phyloP scores from a whole-genome alignment of 2,888 invertebrate species.

The Aphidoletes aphidimyza region DNA sequence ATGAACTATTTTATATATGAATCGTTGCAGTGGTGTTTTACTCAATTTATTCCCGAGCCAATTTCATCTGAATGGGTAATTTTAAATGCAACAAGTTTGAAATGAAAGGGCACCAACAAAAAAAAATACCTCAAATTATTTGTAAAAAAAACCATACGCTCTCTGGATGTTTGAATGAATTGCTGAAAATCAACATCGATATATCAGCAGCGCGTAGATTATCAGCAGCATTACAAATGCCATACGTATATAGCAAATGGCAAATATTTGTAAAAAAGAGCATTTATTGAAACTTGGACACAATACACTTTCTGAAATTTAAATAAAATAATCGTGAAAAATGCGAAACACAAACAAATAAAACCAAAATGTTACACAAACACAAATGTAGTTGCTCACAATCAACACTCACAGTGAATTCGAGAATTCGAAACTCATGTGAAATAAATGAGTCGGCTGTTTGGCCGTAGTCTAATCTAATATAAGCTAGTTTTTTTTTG shows the following conservation, averaged over 20 bases:
- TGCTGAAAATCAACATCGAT: neutral
- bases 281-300: neutral
- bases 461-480: constrained; percentile 38
- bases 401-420: neutral
- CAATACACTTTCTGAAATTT: neutral
- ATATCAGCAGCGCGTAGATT: neutral
- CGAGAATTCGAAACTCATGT: too few species aligned
- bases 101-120: too few species aligned
- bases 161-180: neutral
- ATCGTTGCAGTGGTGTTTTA: too few species aligned
- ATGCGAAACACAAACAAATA: neutral
- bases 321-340: constrained; percentile 6
- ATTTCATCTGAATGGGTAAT: too few species aligned
- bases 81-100: too few species aligned
- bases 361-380: neutral
- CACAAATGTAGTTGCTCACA: neutral
- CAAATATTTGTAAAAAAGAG: neutral
- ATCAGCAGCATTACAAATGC: neutral
- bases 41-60: too few species aligned
- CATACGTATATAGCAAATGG: neutral
- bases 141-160: too few species aligned
- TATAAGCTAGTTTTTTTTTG: neutral
- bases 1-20: too few species aligned
- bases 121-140: too few species aligned
- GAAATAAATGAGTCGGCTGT: too few species aligned